Conservation (phyloP, 2,888 invertebrate genomes). For the Troilus luridus region DNA sequence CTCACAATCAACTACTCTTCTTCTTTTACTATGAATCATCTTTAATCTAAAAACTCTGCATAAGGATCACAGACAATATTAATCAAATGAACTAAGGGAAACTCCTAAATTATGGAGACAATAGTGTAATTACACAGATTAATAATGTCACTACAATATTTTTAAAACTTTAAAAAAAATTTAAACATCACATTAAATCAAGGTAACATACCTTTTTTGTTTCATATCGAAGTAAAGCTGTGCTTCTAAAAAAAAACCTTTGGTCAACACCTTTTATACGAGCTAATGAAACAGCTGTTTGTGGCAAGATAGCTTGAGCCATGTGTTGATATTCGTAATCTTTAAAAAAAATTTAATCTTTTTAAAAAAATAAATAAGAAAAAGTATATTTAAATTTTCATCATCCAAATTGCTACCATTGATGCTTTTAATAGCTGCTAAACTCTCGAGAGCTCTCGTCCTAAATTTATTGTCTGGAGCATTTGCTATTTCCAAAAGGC, state of each 20-base stretch:
- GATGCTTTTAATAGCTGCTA: slow-evolving; percentile 50
- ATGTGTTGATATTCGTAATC: slow-evolving; percentile 79
- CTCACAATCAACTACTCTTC: no score
- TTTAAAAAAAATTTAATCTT: slow-evolving; percentile 66
- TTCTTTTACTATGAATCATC: no score
- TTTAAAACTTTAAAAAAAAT: not conserved
- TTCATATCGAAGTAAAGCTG: slow-evolving; percentile 66
- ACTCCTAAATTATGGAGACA: no score
- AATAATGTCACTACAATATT: no score
- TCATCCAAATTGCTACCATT: slow-evolving; percentile 48
- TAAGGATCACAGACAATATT: no score
- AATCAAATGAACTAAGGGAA: no score
- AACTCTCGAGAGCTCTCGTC: slow-evolving; percentile 26
- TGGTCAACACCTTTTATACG: slow-evolving; percentile 79
- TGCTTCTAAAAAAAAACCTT: slow-evolving; percentile 81
- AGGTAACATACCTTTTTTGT: not conserved
- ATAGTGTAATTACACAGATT: no score
- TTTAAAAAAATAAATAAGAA: not conserved
- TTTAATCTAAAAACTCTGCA: no score
- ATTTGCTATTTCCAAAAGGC: slow-evolving; percentile 52
- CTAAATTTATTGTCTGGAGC: slow-evolving; percentile 2
- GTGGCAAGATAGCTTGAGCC: slow-evolving; percentile 84
- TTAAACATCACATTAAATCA: not conserved
- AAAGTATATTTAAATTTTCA: not conserved
- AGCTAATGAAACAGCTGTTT: slow-evolving; percentile 84